Percentiles rank a stretch among this genome's conserved stretches.
These are phyloP conservation scores for Octomys mimax DNA, from an alignment of 2,797 vertebrate genomes.

Conservation along the genomic window DNA sequence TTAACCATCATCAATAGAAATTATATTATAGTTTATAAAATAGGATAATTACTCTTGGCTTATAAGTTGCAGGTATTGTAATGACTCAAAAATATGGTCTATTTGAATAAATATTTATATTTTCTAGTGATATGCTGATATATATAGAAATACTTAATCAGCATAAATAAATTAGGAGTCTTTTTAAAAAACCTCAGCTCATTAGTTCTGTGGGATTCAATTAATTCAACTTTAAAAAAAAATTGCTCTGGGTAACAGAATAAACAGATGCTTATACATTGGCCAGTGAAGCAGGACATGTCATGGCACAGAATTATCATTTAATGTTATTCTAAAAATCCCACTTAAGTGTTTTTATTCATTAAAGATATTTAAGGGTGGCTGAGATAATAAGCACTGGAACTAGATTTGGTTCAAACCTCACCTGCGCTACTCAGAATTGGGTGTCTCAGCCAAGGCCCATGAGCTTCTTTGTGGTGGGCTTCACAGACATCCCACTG, in stretches of 20 bases:
- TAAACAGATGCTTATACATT: background rate
- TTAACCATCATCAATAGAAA: slow-evolving; percentile 85
- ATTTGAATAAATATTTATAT: slow-evolving; percentile 63
- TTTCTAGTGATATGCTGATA: background rate
- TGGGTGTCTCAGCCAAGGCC: background rate
- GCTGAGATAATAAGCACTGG: background rate
- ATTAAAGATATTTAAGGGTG: background rate
- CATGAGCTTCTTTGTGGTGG: background rate
- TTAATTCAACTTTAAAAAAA: slow-evolving; percentile 3
- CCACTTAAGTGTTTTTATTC: background rate
- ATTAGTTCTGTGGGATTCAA: slow-evolving; percentile 56
- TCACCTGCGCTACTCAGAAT: background rate
- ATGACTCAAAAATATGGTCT: slow-evolving; percentile 55
- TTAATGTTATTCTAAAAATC: background rate
- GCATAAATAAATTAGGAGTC: slow-evolving; percentile 74
- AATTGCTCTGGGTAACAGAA: background rate
- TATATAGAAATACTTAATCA: slow-evolving; percentile 72
- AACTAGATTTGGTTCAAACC: background rate
- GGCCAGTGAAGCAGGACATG: background rate
- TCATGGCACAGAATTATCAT: background rate
- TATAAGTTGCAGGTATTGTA: slow-evolving; percentile 76
- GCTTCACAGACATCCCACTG: background rate
- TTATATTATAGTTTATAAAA: slow-evolving; percentile 82
- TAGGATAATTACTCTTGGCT: slow-evolving; percentile 76
- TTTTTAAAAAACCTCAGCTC: slow-evolving; percentile 24